phyloP scores from a whole-genome alignment of 1,140 invertebrate species.

The Panagrolaimus sp. region DNA sequence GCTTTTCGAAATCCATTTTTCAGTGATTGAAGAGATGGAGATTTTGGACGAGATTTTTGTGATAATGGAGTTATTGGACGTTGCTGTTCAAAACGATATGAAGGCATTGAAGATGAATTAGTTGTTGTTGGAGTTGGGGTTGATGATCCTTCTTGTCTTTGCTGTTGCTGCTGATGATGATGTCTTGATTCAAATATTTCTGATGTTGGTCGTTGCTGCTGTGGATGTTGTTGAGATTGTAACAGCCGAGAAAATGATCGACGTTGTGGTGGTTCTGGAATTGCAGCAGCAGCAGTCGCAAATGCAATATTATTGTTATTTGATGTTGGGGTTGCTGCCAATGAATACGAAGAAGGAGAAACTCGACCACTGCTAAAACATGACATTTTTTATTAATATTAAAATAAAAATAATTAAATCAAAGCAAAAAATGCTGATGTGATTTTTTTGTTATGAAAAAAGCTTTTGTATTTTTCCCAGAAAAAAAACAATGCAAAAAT shows the following conservation, averaged over 20 bases:
- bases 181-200: not conserved
- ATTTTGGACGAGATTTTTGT: constrained; percentile 1
- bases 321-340: not conserved
- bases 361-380: constrained; percentile 5
- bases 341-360: not conserved
- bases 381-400: too few relatives aligned
- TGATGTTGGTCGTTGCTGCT: not conserved
- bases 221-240: not conserved
- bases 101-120: not conserved
- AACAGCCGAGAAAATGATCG: not conserved
- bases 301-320: too few relatives aligned
- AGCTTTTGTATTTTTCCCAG: too few relatives aligned
- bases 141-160: not conserved
- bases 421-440: too few relatives aligned
- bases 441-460: too few relatives aligned
- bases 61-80: not conserved
- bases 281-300: not conserved
- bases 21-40: not conserved
- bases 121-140: not conserved
- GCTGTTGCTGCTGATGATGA: not conserved
- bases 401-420: too few relatives aligned
- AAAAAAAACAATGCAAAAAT: too few relatives aligned
- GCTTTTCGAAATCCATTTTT: not conserved
- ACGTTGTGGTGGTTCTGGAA: constrained; percentile 8
- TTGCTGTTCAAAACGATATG: not conserved